A percentile compares a stretch with the other conserved stretches of the same genome.
phyloP scores from a whole-genome alignment of 2,113 vertebrate genomes.

The Trichechus manatus region DNA sequence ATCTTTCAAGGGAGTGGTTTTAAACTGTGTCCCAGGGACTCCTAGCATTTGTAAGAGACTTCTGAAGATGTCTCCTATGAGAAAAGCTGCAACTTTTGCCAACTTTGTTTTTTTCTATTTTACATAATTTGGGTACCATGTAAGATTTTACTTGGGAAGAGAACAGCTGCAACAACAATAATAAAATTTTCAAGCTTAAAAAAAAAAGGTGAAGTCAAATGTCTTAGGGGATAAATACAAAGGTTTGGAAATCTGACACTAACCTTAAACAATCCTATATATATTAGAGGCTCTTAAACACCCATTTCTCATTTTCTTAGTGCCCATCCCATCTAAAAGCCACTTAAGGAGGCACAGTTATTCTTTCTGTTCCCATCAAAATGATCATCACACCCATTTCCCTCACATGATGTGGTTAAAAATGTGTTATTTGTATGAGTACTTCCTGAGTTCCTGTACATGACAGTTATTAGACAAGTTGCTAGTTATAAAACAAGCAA shows the following conservation, averaged over 20 bases:
- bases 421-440: not conserved
- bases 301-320: not conserved
- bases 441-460: not conserved
- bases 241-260: not conserved
- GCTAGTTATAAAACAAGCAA: slow-evolving; percentile 3
- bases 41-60: not conserved
- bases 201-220: not conserved
- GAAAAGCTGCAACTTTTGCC: not conserved
- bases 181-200: not conserved
- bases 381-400: not conserved
- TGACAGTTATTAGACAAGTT: not conserved
- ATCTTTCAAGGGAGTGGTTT: not conserved
- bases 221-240: not conserved
- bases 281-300: not conserved
- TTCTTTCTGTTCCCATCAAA: not conserved
- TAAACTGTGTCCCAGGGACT: not conserved
- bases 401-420: not conserved
- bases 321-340: not conserved
- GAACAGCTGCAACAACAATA: not conserved
- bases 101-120: slow-evolving; percentile 42
- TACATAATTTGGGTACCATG: not conserved
- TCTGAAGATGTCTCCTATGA: not conserved
- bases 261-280: not conserved
- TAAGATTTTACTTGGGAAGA: slow-evolving; percentile 24
- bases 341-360: not conserved